phyloP scores from a whole-genome alignment of 92 coral and sea anemone genomes.

The Zoanthus solanderi region DNA sequence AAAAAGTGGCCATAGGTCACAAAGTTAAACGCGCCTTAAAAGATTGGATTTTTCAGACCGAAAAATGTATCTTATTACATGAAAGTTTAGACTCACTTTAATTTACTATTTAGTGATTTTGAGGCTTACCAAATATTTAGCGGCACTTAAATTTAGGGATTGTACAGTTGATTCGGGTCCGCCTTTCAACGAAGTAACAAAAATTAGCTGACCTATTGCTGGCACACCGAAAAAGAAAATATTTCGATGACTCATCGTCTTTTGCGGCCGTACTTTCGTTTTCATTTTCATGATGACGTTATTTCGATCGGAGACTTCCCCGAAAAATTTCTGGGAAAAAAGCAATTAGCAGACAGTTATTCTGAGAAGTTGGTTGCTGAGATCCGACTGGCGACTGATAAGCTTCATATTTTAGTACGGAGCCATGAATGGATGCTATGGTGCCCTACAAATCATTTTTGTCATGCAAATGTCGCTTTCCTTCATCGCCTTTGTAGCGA shows the following conservation, averaged over 20 bases:
- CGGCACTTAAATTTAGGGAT: too few relatives aligned
- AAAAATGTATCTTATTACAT: too few relatives aligned
- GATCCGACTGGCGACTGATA: not conserved
- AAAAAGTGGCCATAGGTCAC: too few relatives aligned
- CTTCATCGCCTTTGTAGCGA: constrained; percentile 18
- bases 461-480: constrained; percentile 8
- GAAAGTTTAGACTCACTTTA: too few relatives aligned
- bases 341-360: not conserved
- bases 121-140: too few relatives aligned
- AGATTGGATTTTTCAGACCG: too few relatives aligned
- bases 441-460: constrained; percentile 14
- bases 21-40: too few relatives aligned
- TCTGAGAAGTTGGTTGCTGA: not conserved
- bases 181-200: not conserved
- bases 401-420: too few relatives aligned
- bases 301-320: not conserved
- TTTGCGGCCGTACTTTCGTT: not conserved
- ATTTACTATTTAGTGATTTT: too few relatives aligned
- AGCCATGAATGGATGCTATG: constrained; percentile 22
- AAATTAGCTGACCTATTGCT: too few relatives aligned
- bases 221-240: not conserved
- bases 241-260: not conserved
- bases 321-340: not conserved
- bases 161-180: too few relatives aligned
- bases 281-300: not conserved